Conservation (phyloP, 2,113 vertebrate genomes). For the Ptychochromis oligacanthus region DNA sequence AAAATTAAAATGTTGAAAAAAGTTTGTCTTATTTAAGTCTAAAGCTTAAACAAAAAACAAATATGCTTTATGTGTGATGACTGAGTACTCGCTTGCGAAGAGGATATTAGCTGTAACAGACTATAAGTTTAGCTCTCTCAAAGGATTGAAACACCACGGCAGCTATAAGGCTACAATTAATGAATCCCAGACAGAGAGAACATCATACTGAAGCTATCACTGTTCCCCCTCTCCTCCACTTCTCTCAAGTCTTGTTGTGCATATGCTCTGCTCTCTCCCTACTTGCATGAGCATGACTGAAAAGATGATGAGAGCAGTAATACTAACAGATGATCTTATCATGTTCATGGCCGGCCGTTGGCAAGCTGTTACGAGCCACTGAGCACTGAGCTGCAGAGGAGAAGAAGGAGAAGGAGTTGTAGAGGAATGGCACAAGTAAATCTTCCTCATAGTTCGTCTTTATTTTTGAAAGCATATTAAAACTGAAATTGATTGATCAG, state of each 20-base stretch:
- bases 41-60: not conserved
- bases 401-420: not conserved
- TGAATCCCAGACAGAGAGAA: not conserved
- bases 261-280: not conserved
- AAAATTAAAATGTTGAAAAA: not conserved
- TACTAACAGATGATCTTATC: conserved; percentile 45
- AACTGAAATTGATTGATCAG: not conserved
- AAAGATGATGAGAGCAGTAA: conserved; percentile 48
- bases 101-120: not conserved
- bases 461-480: not conserved
- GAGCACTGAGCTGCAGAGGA: conserved; percentile 41
- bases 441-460: not conserved
- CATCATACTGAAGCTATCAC: not conserved
- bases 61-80: not conserved
- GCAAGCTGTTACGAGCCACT: conserved; percentile 50
- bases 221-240: not conserved
- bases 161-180: not conserved
- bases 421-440: not conserved
- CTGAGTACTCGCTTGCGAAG: not conserved
- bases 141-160: not conserved
- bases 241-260: not conserved
- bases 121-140: not conserved
- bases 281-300: conserved; percentile 14
- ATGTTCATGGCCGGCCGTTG: conserved; percentile 51
- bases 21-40: not conserved